Evolutionary conservation across 2,113 vertebrate species (phyloP).

Genomic region (Hypocryptadius cinnamomeus): DNA sequence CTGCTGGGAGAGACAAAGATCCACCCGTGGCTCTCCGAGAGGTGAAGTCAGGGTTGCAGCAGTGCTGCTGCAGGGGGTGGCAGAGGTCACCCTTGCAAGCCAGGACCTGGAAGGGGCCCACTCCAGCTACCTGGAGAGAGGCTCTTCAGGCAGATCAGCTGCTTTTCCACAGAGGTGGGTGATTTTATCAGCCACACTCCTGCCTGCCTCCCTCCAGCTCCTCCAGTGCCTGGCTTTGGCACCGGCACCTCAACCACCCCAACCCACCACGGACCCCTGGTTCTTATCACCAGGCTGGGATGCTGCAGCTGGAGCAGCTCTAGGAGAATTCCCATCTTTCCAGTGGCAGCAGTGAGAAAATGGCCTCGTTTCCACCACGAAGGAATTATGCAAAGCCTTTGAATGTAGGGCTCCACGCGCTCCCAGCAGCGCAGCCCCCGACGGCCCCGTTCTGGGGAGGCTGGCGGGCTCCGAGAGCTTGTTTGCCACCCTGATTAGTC

Average conservation of each 20-base stretch:
- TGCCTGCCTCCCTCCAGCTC: neutral
- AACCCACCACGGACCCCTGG: rapidly evolving
- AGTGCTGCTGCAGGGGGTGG: neutral
- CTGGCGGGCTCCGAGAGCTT: neutral
- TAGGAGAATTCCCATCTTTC: neutral
- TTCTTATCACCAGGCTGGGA: neutral
- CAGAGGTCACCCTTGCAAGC: neutral
- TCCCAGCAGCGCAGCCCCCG: neutral
- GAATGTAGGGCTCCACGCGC: neutral
- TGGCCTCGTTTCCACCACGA: neutral
- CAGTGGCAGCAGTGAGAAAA: neutral
- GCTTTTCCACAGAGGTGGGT: neutral
- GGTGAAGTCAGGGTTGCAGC: neutral
- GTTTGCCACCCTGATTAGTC: constrained; percentile 40
- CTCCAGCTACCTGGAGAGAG: neutral
- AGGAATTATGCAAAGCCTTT: constrained; percentile 7
- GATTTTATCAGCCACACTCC: neutral
- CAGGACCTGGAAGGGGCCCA: rapidly evolving
- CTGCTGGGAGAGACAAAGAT: neutral
- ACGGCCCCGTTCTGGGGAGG: neutral
- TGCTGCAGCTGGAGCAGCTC: rapidly evolving
- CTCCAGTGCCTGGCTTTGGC: neutral
- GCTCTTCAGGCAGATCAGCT: neutral
- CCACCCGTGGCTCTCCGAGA: rapidly evolving
- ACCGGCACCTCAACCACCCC: neutral